A percentile compares a stretch with the other conserved stretches of the same genome.
phyloP scores from a whole-genome alignment of 2,797 vertebrate species.

The Orestias chungarensis region DNA sequence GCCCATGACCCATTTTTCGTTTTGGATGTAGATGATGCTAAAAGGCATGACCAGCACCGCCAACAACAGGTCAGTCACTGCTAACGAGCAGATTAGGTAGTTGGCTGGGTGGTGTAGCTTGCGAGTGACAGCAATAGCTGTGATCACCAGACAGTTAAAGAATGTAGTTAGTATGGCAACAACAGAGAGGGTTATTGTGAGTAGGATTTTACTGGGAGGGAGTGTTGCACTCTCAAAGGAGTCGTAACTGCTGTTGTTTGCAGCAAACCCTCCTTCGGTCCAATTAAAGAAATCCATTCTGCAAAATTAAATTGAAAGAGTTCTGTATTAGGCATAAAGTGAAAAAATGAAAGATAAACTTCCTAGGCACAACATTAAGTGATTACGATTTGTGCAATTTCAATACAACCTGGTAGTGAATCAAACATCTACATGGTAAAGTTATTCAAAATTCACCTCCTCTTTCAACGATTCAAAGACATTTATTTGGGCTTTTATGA shows the following conservation, averaged over 20 bases:
- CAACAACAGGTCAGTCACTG: conserved; percentile 95
- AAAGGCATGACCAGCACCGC: conserved; percentile 99
- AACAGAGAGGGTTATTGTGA: conserved; percentile 89
- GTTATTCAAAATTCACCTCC: neutral
- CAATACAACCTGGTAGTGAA: neutral
- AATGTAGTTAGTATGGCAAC: conserved; percentile 91
- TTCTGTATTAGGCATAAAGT: conserved; percentile 28
- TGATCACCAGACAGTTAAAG: conserved; percentile 97
- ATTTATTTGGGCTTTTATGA: conserved; percentile 17
- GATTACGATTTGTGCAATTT: neutral
- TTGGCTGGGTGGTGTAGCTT: conserved; percentile 98
- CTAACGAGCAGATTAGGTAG: conserved; percentile 96
- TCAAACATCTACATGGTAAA: conserved; percentile 2
- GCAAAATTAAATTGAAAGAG: conserved; percentile 40
- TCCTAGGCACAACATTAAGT: conserved; percentile 4
- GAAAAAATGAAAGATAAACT: conserved; percentile 5
- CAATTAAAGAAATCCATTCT: conserved; percentile 92
- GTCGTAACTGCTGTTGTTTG: conserved; percentile 66
- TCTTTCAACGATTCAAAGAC: conserved; percentile 2
- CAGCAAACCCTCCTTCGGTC: conserved; percentile 82
- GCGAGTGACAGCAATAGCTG: conserved; percentile 93
- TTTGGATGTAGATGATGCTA: conserved; percentile 94
- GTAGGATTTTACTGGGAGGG: conserved; percentile 87
- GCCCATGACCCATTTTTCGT: conserved; percentile 95
- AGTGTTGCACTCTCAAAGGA: conserved; percentile 74